Evolutionary conservation across 2,888 invertebrate species (phyloP).

Genomic region (Sesia bembeciformis): DNA sequence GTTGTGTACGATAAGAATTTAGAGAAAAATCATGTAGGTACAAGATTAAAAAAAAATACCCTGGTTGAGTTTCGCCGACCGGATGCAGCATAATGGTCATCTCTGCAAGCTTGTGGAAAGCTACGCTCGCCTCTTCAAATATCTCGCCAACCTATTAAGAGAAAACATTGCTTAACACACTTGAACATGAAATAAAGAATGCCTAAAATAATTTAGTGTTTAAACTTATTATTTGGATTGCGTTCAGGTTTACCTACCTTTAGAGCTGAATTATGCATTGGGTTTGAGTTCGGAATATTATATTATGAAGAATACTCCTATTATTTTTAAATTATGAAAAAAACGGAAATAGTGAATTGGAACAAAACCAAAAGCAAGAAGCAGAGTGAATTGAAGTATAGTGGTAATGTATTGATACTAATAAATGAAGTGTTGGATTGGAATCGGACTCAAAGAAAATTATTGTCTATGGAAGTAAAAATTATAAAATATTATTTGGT

Average conservation of each 20-base stretch:
- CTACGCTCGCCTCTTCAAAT: conserved; percentile 95
- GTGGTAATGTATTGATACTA: no score
- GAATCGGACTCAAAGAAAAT: no score
- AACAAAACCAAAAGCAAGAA: no score
- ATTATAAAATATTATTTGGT: no score
- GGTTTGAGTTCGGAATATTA: no score
- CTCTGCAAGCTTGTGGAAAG: conserved; percentile 94
- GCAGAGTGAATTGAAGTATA: no score
- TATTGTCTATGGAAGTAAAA: no score
- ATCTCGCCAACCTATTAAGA: conserved; percentile 92
- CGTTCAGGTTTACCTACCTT: not conserved
- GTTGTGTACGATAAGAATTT: no score
- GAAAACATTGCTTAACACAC: not conserved
- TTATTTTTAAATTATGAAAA: no score
- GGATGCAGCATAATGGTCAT: conserved; percentile 95
- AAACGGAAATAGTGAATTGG: no score
- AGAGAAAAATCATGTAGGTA: not conserved
- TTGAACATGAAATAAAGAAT: not conserved
- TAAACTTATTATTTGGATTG: not conserved
- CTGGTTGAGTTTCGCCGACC: conserved; percentile 87
- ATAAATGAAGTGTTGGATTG: no score
- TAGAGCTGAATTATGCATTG: not conserved
- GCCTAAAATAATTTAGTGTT: not conserved
- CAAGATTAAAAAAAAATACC: conserved; percentile 64
- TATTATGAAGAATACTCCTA: no score